phyloP scores from a whole-genome alignment of 2,113 vertebrate genomes.

The Lethenteron camtschaticum region DNA sequence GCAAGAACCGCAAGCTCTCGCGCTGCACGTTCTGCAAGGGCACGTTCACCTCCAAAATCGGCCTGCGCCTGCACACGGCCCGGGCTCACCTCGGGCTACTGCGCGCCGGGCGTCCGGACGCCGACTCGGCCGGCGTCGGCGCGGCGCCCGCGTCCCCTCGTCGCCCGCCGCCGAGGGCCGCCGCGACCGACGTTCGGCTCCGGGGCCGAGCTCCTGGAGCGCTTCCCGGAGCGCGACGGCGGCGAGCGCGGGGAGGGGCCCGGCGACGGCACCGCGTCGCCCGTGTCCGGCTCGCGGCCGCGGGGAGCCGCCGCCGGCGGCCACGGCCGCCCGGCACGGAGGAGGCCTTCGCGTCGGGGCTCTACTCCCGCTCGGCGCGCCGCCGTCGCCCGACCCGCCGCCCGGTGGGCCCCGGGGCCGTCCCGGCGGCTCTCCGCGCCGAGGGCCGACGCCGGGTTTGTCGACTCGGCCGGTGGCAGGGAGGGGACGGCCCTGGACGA shows the following conservation, averaged over 20 bases:
- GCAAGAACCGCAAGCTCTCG: not conserved
- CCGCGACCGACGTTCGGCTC: not conserved
- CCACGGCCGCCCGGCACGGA: not conserved
- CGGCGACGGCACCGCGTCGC: not conserved
- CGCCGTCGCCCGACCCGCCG: constrained; percentile 1
- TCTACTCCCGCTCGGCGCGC: not conserved
- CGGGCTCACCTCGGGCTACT: not conserved
- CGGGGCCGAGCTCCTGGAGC: too few species aligned
- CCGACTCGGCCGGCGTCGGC: not conserved
- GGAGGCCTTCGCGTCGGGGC: too few species aligned
- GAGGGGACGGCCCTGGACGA: too few species aligned
- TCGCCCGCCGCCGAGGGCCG: not conserved
- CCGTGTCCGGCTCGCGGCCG: not conserved
- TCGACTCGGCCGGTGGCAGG: too few species aligned
- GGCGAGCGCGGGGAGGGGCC: too few species aligned
- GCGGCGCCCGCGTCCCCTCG: not conserved
- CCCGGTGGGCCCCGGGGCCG: not conserved
- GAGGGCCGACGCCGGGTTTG: too few species aligned
- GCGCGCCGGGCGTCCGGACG: not conserved
- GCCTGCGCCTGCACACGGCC: not conserved
- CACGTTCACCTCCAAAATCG: constrained; percentile 1
- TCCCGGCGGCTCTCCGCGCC: too few species aligned
- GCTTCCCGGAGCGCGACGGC: too few species aligned
- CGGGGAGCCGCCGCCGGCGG: not conserved
- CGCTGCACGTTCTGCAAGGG: constrained; percentile 1